Percentiles rank a stretch among this genome's conserved stretches.
Conservation (phyloP, 1,140 invertebrate species). For the Drosophila nebulosa region DNA sequence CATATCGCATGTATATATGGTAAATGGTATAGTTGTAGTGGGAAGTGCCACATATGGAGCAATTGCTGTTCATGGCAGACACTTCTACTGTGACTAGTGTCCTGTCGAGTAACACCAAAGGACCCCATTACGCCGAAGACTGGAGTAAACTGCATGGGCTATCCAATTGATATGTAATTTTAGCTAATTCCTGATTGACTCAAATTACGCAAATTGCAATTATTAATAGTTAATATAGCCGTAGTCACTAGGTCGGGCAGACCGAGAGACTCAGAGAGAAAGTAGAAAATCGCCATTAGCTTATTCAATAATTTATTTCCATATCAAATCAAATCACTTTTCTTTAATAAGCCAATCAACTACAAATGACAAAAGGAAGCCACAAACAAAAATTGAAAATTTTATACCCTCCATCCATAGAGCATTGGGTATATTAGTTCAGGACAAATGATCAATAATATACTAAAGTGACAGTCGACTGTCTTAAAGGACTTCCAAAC, state of each 20-base stretch:
- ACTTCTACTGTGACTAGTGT: background rate
- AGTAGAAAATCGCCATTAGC: background rate
- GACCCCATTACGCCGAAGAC: background rate
- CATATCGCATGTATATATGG: background rate
- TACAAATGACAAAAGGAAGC: background rate
- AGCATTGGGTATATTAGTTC: too few relatives aligned
- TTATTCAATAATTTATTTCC: background rate
- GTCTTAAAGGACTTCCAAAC: too few relatives aligned
- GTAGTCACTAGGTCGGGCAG: background rate
- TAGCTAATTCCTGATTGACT: background rate
- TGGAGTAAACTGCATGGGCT: background rate
- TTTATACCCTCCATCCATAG: too few relatives aligned
- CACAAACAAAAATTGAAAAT: too few relatives aligned
- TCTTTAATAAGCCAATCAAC: background rate
- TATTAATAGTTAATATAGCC: background rate
- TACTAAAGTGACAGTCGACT: too few relatives aligned
- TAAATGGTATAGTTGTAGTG: background rate
- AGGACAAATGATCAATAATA: too few relatives aligned
- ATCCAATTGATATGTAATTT: constrained; percentile 6
- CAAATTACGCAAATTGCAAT: constrained; percentile 1
- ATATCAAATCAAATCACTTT: background rate
- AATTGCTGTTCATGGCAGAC: constrained; percentile 1
- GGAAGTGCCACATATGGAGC: background rate
- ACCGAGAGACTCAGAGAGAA: background rate
- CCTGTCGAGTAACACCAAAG: background rate